Percentiles rank a stretch among this genome's conserved stretches.
Conservation (phyloP, 2,888 invertebrate species). For the Spodoptera littoralis region DNA sequence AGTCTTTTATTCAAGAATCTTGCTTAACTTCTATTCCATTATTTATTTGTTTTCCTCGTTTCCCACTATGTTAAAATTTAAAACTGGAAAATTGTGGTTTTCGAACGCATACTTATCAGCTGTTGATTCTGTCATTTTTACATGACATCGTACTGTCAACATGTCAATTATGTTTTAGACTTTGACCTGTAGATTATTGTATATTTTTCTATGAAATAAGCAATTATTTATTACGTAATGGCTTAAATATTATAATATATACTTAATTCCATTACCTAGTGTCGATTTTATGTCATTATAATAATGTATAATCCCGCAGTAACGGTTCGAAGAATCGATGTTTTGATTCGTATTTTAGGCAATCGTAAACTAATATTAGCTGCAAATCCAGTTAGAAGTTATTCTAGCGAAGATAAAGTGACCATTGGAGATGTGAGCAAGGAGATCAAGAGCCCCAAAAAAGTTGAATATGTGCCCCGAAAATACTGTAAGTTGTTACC, state of each 20-base stretch:
- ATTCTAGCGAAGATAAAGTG: conserved; percentile 88
- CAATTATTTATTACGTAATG: conserved; percentile 40
- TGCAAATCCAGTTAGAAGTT: conserved; percentile 80
- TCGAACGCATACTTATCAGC: conserved; percentile 48
- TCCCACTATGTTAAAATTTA: too few relatives aligned
- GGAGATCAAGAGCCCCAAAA: conserved; percentile 87
- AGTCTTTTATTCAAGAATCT: too few relatives aligned
- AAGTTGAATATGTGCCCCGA: conserved; percentile 95
- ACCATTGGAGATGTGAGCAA: conserved; percentile 93
- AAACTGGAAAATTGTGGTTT: neutral
- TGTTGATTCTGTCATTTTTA: conserved; percentile 39
- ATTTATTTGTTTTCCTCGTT: too few relatives aligned
- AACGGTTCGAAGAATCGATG: conserved; percentile 83
- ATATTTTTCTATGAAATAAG: conserved; percentile 58
- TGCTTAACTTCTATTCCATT: too few relatives aligned
- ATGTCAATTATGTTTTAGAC: conserved; percentile 68
- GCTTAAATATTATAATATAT: conserved; percentile 39
- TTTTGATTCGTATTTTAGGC: conserved; percentile 84
- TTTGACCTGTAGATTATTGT: conserved; percentile 77
- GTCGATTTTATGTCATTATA: conserved; percentile 44
- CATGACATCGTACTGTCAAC: conserved; percentile 14
- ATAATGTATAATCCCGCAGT: conserved; percentile 80
- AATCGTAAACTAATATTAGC: conserved; percentile 76
- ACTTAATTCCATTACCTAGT: conserved; percentile 23
- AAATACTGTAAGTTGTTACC: conserved; percentile 91